A percentile compares a stretch with the other conserved stretches of the same genome.
Conservation (phyloP, 2,113 vertebrate species). For the Pseudopodoces humilis region DNA sequence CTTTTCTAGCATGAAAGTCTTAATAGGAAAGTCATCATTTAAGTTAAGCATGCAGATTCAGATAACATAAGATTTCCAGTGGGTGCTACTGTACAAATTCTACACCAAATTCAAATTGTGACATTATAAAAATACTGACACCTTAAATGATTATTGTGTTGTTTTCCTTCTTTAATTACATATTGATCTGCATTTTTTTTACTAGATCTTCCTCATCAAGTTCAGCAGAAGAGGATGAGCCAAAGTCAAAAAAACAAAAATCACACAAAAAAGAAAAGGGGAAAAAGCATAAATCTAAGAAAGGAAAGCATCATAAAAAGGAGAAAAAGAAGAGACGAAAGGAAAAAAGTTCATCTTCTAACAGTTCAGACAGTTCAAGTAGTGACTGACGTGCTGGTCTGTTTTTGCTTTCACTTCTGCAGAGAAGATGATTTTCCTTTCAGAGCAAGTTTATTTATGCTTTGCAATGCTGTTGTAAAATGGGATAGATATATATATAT, state of each 20-base stretch:
- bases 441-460: slow-evolving; percentile 28
- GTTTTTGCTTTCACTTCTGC: background rate
- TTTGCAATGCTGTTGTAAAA: background rate
- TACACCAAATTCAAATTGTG: background rate
- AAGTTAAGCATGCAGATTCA: background rate
- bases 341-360: slow-evolving; percentile 75
- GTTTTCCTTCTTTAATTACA: background rate
- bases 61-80: background rate
- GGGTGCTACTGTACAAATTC: background rate
- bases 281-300: slow-evolving; percentile 84
- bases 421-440: background rate
- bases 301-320: slow-evolving; percentile 85
- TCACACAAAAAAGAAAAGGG: slow-evolving; percentile 89
- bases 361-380: slow-evolving; percentile 82
- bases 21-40: background rate
- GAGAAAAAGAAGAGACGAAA: slow-evolving; percentile 83
- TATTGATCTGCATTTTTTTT: background rate
- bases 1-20: background rate
- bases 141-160: background rate
- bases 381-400: slow-evolving; percentile 74
- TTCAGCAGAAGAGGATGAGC: slow-evolving; percentile 76
- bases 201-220: slow-evolving; percentile 83
- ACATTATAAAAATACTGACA: background rate
- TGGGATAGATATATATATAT: background rate
- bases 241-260: slow-evolving; percentile 90